These are phyloP conservation scores for Champsocephalus esox DNA, from an alignment of 2,797 vertebrate genomes.

Conservation along the genomic window DNA sequence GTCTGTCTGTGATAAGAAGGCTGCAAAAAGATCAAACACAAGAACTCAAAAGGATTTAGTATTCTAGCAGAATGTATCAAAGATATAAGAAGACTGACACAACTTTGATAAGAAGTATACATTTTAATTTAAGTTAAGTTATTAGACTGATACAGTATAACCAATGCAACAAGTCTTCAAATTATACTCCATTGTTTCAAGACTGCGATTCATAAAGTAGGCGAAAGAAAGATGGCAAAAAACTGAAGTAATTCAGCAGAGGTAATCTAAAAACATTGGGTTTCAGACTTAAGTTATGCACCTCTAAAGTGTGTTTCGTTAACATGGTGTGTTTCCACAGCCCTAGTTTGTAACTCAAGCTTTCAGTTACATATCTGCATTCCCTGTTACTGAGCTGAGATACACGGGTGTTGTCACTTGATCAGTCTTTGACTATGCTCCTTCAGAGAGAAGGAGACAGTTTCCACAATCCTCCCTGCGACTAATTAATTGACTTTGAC, in stretches of 20 bases:
- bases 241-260: not conserved
- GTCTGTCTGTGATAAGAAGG: no score
- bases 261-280: not conserved
- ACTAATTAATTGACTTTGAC: not conserved
- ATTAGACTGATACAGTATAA: not conserved
- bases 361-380: constrained; percentile 16
- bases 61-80: not conserved
- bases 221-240: not conserved
- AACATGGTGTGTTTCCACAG: not conserved
- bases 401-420: not conserved
- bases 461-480: not conserved
- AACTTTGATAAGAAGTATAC: not conserved
- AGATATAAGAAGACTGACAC: not conserved
- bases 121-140: not conserved
- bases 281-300: not conserved
- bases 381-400: not conserved
- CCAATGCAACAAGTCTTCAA: not conserved
- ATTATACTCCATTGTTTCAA: not conserved
- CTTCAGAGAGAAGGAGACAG: not conserved
- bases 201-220: not conserved
- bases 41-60: no score
- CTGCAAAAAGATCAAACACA: not conserved
- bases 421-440: not conserved
- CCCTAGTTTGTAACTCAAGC: constrained; percentile 17
- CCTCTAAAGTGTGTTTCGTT: not conserved